These are phyloP conservation scores for Sterrhoptilus dennistouni DNA, from an alignment of 2,113 vertebrate genomes.

Conservation along the genomic window DNA sequence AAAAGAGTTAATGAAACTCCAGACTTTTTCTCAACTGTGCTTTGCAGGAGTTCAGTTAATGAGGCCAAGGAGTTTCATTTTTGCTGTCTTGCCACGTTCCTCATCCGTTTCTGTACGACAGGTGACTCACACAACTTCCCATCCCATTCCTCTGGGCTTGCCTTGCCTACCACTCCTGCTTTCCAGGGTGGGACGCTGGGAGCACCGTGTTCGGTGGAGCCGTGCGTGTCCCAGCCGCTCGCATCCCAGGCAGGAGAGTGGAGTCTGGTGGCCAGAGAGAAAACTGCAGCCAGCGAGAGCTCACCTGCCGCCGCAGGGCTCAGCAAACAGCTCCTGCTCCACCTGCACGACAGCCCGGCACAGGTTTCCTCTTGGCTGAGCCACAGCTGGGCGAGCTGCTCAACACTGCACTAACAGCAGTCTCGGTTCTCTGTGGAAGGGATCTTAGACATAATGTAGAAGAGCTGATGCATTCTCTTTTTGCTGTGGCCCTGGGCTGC, in stretches of 20 bases:
- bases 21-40: neutral
- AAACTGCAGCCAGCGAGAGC: neutral
- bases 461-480: neutral
- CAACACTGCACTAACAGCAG: fast-evolving
- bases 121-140: neutral
- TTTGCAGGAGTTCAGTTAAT: neutral
- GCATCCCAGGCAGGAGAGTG: neutral
- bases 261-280: constrained; percentile 29
- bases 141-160: neutral
- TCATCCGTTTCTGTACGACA: neutral
- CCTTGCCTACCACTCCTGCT: neutral
- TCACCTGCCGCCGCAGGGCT: neutral
- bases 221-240: neutral
- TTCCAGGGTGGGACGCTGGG: neutral
- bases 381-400: neutral
- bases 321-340: neutral
- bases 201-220: fast-evolving
- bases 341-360: neutral
- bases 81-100: neutral
- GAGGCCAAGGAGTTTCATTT: neutral
- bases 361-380: neutral
- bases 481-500: neutral
- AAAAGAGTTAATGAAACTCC: neutral
- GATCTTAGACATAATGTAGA: neutral
- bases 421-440: neutral